Evolutionary conservation across 1,140 invertebrate genomes (phyloP), one percentile per base, ranked within the genome.

Genomic region (Cydia amplana): DNA sequence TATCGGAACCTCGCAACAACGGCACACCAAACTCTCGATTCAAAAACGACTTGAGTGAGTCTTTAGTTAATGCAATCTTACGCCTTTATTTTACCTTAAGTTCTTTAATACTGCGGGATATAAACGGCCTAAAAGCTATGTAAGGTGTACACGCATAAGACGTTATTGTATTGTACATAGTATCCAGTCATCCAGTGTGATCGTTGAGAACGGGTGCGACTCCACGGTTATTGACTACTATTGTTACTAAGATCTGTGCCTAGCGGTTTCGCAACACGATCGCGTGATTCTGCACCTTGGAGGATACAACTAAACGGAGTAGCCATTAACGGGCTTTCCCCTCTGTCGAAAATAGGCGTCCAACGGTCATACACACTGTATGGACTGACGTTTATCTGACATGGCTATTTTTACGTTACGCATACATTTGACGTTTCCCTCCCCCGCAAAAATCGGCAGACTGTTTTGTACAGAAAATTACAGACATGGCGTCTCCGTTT

Each of bases 241-340:
- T 60, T 60, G 55, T 60, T 60, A 60, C 18, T 60, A 23, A 60
- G 55, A 60, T 60, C 55, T 60, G 12, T 60, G 55, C 20, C 55
- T 60, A 60, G 55, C 55, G 55, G 55, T 60, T 60, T 60, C 20
- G 55, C 20, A 60, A 60, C 51, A 55, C 10, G 55, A 23, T 60
- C 18, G 18, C 55, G 55, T 23, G 55, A 60, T 49, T 49, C 46
- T 23, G 55, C 49, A 16, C 36, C n/a, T n/a, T n/a, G n/a, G n/a
- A n/a, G n/a, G n/a, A n/a, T n/a, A n/a, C n/a, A n/a, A n/a, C n/a
- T n/a, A n/a, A n/a, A n/a, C n/a, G n/a, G n/a, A n/a, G n/a, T n/a
- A n/a, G n/a, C n/a, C n/a, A n/a, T n/a, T n/a, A n/a, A n/a, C n/a
- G n/a, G n/a, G n/a, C n/a, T n/a, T n/a, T n/a, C n/a, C n/a, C n/a